phyloP scores from a whole-genome alignment of 2,113 vertebrate genomes.

The Sylvia atricapilla region DNA sequence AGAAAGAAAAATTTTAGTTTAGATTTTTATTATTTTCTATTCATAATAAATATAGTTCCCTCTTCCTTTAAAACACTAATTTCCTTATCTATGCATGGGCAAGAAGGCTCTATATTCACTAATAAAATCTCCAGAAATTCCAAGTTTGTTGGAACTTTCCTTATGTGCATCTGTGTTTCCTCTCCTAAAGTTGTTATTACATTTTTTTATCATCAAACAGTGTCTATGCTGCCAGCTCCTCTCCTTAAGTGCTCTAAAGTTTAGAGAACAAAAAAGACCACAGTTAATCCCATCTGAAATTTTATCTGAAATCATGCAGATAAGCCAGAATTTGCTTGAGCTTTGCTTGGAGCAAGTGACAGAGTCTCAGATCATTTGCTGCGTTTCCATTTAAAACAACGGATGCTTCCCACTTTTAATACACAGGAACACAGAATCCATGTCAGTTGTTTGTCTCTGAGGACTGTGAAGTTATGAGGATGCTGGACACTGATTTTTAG shows the following conservation, averaged over 20 bases:
- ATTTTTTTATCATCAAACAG: constrained; percentile 62
- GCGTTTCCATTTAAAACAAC: constrained; percentile 47
- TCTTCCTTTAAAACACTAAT: neutral
- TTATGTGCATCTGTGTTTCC: constrained; percentile 59
- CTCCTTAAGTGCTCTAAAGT: constrained; percentile 54
- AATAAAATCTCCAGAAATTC: constrained; percentile 39
- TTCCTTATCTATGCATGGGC: neutral
- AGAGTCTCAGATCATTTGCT: constrained; percentile 53
- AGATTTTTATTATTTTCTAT: neutral
- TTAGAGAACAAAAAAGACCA: constrained; percentile 61
- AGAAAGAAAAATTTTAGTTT: neutral
- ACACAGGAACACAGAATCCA: constrained; percentile 6
- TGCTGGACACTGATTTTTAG: constrained; percentile 34
- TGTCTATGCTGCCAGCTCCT: constrained; percentile 56
- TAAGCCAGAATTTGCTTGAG: constrained; percentile 52
- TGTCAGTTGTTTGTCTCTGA: constrained; percentile 48
- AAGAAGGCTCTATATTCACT: neutral
- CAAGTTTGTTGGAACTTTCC: constrained; percentile 30
- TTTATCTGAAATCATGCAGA: constrained; percentile 69
- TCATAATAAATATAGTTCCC: neutral
- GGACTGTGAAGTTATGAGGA: constrained; percentile 18
- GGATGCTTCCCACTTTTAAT: constrained; percentile 35
- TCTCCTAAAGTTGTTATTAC: constrained; percentile 64
- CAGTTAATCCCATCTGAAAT: constrained; percentile 49
- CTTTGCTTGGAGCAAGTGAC: constrained; percentile 52